Conservation (phyloP, 2,888 invertebrate species). For the Caenorhabditis drosophilae region DNA sequence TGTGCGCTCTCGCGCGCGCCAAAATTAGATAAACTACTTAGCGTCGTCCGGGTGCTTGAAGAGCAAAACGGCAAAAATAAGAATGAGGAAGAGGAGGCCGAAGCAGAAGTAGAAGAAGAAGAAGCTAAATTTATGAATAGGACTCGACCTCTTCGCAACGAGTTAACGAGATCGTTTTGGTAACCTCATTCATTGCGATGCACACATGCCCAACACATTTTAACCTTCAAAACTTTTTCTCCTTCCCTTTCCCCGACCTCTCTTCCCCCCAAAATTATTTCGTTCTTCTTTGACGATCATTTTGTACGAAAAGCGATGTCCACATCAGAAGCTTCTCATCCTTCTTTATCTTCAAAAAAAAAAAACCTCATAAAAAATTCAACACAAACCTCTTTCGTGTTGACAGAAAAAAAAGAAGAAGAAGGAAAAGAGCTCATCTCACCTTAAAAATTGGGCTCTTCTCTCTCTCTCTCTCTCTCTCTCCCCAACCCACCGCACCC, state of each 20-base stretch:
- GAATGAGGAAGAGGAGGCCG: slow-evolving; percentile 1
- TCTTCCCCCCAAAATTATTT: too few relatives aligned
- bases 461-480: too few relatives aligned
- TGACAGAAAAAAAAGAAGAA: too few relatives aligned
- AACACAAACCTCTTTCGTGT: too few relatives aligned
- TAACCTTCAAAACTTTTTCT: slow-evolving; percentile 1
- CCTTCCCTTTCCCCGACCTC: background rate
- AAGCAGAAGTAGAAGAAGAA: background rate
- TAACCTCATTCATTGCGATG: slow-evolving; percentile 26
- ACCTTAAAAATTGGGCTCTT: slow-evolving; percentile 10
- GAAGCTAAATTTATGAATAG: slow-evolving; percentile 27
- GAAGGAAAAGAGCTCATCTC: too few relatives aligned
- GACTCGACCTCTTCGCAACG: slow-evolving; percentile 17
- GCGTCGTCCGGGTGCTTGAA: slow-evolving; percentile 1
- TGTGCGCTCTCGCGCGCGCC: too few relatives aligned
- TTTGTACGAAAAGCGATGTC: too few relatives aligned
- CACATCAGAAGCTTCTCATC: background rate
- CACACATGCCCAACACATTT: background rate
- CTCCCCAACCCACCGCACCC: slow-evolving; percentile 17
- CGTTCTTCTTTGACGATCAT: too few relatives aligned
- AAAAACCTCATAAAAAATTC: background rate
- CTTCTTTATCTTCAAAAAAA: background rate
- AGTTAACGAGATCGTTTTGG: slow-evolving; percentile 33
- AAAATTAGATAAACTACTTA: slow-evolving; percentile 45
- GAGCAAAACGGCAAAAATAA: background rate